Base-by-base conservation (phyloP, 37 sponge, comb jelly and placozoan genomes). In the Hormiphora californensis region DNA sequence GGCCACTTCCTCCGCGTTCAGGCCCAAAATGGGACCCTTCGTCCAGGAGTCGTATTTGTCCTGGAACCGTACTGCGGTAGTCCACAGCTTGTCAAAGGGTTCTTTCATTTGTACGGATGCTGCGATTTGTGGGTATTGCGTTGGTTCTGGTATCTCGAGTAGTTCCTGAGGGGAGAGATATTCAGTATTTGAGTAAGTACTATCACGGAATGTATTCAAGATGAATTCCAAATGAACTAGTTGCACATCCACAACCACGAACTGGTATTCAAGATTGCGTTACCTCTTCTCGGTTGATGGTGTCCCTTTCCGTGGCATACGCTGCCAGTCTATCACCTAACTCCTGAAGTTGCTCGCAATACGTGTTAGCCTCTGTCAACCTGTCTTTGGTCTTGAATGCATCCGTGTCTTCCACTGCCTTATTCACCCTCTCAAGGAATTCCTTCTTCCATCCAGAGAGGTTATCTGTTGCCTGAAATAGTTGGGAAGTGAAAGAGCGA, bases 211-310 rank as follows among this genome's bases (percentile, higher is more conserved):
- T n/a, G n/a, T n/a, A n/a, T n/a, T n/a, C n/a, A n/a, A n/a, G n/a
- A n/a, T n/a, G n/a, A n/a, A n/a, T n/a, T n/a, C n/a, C n/a, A n/a
- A n/a, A n/a, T n/a, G n/a, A n/a, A n/a, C n/a, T n/a, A n/a, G n/a
- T n/a, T n/a, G n/a, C n/a, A n/a, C n/a, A n/a, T n/a, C n/a, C n/a
- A n/a, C n/a, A n/a, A n/a, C n/a, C n/a, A n/a, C 53, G 15, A 15
- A 49, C 15, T 49, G 53, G 15, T 17, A 9, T 49, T 17, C 9
- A 49, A 49, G 15, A 49, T 49, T 49, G 15, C 53, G 53, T 17
- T 49, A 94, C 95, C 69, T 97, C 98, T 55, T 97, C 98, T 36
- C 91, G 94, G 90, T 97, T 97, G 85, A 97, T 90, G 5, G 85
- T 40, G 90, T 96, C 65, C 0, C 85, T 7, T 4, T 92, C 89